Evolutionary conservation across 2,797 vertebrate genomes (phyloP).

Genomic region (Streptopelia turtur): DNA sequence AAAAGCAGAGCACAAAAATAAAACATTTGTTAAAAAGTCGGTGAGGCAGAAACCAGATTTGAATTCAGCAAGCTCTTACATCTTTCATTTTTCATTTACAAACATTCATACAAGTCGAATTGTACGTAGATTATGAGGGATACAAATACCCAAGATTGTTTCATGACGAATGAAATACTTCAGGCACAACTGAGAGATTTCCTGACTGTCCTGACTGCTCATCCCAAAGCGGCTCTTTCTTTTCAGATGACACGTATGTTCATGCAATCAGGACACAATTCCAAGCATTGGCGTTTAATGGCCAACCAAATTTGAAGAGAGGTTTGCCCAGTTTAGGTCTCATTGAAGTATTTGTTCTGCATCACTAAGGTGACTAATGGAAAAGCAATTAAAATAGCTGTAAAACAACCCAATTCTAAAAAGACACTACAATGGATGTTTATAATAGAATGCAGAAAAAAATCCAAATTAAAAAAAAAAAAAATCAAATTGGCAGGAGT

Average conservation of each 20-base stretch:
- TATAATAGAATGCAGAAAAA: neutral
- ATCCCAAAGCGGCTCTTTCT: neutral
- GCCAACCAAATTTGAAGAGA: neutral
- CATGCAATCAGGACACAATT: neutral
- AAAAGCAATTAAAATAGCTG: slow-evolving; percentile 41
- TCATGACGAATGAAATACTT: neutral
- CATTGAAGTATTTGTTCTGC: slow-evolving; percentile 25
- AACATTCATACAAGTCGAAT: neutral
- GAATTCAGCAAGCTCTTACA: neutral
- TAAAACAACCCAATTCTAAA: neutral
- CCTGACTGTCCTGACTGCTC: neutral
- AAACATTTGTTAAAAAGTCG: neutral
- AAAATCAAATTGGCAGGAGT: neutral
- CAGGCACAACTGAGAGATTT: neutral
- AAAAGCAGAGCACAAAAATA: neutral
- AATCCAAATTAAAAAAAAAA: neutral
- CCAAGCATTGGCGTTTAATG: neutral
- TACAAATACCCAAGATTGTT: neutral
- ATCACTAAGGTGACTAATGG: slow-evolving; percentile 40
- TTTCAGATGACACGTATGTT: neutral
- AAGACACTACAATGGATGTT: neutral
- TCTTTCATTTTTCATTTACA: neutral
- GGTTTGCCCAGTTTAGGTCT: neutral
- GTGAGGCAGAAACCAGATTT: neutral
- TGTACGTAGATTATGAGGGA: neutral